These are phyloP conservation scores for Neria commutata DNA, from an alignment of 2,888 invertebrate species.

Conservation along the genomic window DNA sequence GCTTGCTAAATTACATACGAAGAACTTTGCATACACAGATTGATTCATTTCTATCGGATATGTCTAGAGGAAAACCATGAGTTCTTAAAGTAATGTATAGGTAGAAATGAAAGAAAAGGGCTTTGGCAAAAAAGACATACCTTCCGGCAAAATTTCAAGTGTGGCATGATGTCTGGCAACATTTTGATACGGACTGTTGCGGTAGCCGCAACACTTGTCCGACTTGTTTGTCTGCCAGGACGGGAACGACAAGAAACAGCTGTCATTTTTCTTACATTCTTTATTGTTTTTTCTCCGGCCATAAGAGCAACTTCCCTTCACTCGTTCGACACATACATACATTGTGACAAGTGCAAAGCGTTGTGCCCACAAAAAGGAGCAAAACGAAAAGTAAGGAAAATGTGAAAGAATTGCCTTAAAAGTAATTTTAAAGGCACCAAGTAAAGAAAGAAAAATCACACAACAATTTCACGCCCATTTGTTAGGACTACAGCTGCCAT, in stretches of 20 bases:
- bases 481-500: conserved; percentile 2
- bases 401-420: background rate
- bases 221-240: too few species aligned
- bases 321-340: background rate
- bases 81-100: too few species aligned
- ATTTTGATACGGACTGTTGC: background rate
- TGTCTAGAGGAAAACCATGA: too few species aligned
- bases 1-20: too few species aligned
- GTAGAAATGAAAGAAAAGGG: background rate
- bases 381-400: background rate
- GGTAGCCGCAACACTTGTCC: background rate
- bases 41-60: too few species aligned
- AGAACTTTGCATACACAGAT: too few species aligned
- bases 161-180: conserved; percentile 7
- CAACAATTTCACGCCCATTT: conserved; percentile 18
- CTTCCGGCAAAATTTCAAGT: conserved; percentile 8
- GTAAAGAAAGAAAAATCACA: conserved; percentile 4
- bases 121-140: background rate
- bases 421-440: background rate
- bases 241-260: conserved; percentile 9
- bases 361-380: background rate
- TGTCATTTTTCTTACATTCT: conserved; percentile 1
- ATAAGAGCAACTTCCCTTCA: too few species aligned
- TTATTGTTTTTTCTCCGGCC: background rate
- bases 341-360: background rate